These are phyloP conservation scores for Ectemnius continuus DNA, from an alignment of 2,888 invertebrate genomes.

Conservation along the genomic window DNA sequence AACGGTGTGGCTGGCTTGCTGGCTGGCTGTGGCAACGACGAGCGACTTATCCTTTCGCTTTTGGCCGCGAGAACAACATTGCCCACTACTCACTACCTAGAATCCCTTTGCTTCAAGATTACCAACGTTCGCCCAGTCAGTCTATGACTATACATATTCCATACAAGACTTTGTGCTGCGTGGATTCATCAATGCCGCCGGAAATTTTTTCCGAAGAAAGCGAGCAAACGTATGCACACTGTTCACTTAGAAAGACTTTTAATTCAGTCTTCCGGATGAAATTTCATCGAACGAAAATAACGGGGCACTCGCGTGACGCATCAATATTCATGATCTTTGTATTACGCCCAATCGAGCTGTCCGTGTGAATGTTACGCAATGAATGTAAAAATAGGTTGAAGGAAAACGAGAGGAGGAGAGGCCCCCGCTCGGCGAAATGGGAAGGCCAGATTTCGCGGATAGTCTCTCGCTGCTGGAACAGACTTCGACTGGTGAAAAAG, in stretches of 20 bases:
- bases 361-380: constrained; percentile 20
- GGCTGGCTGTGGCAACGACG: constrained; percentile 36
- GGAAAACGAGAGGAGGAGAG: not conserved
- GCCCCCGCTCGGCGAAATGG: too few relatives aligned
- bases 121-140: constrained; percentile 33
- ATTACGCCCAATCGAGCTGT: constrained; percentile 16
- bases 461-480: not conserved
- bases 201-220: too few relatives aligned
- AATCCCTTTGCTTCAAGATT: constrained; percentile 25
- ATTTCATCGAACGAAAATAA: constrained; percentile 31
- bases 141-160: constrained; percentile 10
- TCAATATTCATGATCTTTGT: constrained; percentile 40
- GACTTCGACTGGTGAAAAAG: too few relatives aligned
- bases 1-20: constrained; percentile 53
- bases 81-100: constrained; percentile 9
- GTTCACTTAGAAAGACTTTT: constrained; percentile 17
- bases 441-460: not conserved
- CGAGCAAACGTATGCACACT: too few relatives aligned
- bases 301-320: constrained; percentile 18
- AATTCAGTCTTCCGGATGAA: constrained; percentile 18
- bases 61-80: constrained; percentile 57
- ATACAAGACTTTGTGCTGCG: too few relatives aligned
- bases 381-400: constrained; percentile 18
- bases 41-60: constrained; percentile 61
- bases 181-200: too few relatives aligned